A percentile compares a stretch with the other conserved stretches of the same genome.
These are phyloP conservation scores for Hydra vulgaris DNA, from an alignment of 30 jellyfish, hydroid and myxozoan species.

Conservation along the genomic window DNA sequence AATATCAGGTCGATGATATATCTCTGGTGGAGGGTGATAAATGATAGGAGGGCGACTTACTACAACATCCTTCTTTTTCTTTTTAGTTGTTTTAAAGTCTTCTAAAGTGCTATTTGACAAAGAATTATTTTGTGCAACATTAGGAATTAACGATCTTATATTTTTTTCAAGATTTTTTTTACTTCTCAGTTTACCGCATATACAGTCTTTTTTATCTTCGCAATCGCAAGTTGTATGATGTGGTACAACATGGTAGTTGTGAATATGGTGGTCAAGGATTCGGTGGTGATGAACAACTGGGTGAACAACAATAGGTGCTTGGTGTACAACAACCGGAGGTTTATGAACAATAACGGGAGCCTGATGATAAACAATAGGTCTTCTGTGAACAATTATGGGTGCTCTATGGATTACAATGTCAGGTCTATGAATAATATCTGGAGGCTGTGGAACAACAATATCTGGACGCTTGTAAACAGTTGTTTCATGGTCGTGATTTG, in stretches of 20 bases:
- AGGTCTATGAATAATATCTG: constrained; percentile 86
- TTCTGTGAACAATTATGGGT: constrained; percentile 80
- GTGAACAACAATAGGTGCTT: constrained; percentile 83
- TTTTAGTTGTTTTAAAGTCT: constrained; percentile 49
- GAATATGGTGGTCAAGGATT: constrained; percentile 50
- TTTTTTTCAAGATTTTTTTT: constrained; percentile 38
- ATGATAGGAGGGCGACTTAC: constrained; percentile 83
- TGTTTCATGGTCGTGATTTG: background rate
- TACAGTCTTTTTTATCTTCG: constrained; percentile 30
- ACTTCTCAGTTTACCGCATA: constrained; percentile 31
- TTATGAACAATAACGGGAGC: constrained; percentile 91
- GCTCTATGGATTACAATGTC: constrained; percentile 82
- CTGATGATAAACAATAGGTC: constrained; percentile 89
- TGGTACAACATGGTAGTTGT: constrained; percentile 30
- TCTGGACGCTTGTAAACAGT: constrained; percentile 88
- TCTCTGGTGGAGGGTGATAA: constrained; percentile 92
- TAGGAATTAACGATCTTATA: constrained; percentile 39
- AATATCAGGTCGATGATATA: constrained; percentile 92
- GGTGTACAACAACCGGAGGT: constrained; percentile 80
- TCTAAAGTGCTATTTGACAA: background rate
- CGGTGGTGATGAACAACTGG: constrained; percentile 85
- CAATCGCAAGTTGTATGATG: constrained; percentile 74
- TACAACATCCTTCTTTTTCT: constrained; percentile 83
- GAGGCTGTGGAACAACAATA: constrained; percentile 87
- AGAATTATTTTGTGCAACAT: background rate